Evolutionary conservation across 2,113 vertebrate species (phyloP).

Genomic region (Struthidea cinerea): DNA sequence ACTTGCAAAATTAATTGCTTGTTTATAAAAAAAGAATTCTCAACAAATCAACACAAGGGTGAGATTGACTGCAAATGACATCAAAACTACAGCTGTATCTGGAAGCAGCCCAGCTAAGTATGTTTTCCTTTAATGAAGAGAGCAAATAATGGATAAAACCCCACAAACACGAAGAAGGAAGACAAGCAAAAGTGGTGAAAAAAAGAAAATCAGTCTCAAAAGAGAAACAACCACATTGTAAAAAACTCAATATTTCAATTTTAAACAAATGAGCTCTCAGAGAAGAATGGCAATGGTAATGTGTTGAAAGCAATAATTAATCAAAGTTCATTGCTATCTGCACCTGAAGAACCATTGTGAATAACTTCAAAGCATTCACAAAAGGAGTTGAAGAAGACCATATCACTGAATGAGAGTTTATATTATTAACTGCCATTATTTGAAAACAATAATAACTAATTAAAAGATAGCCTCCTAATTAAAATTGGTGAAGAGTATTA

Average conservation of each 20-base stretch:
- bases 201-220: background rate
- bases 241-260: background rate
- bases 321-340: background rate
- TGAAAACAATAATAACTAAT: background rate
- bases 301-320: background rate
- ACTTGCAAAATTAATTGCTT: background rate
- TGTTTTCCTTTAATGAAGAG: background rate
- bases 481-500: background rate
- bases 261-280: slow-evolving; percentile 17
- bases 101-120: background rate
- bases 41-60: background rate
- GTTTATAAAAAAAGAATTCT: background rate
- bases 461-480: background rate
- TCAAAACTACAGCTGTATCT: background rate
- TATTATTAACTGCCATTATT: background rate
- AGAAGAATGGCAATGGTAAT: background rate
- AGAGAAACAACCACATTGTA: background rate
- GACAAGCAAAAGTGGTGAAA: background rate
- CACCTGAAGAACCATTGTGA: background rate
- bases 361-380: background rate
- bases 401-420: background rate
- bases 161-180: background rate
- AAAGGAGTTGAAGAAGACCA: background rate
- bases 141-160: background rate
- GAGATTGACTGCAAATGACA: background rate